Conservation (phyloP, 2,888 invertebrate species). For the Sarcophaga carnaria region DNA sequence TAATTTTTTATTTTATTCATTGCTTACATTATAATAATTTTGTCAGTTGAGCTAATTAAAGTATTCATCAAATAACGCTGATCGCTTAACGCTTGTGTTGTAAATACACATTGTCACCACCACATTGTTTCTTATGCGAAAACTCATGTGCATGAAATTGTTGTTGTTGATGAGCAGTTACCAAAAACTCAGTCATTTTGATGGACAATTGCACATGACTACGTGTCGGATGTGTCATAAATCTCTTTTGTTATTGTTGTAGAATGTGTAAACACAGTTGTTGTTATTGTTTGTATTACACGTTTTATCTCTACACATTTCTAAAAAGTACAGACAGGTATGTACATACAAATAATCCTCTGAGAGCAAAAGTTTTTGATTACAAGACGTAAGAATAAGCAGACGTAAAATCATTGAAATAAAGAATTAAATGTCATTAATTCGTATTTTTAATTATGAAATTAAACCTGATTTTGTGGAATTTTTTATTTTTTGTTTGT, state of each 20-base stretch:
- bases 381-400: background rate
- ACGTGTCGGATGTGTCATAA: background rate
- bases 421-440: background rate
- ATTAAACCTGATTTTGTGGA: constrained; percentile 6
- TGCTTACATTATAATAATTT: background rate
- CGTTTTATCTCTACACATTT: background rate
- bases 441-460: background rate
- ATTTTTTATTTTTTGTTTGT: background rate
- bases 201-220: background rate
- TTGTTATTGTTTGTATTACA: background rate
- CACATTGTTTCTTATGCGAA: background rate
- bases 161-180: background rate
- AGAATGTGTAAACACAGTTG: background rate
- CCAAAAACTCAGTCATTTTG: background rate
- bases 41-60: background rate
- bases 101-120: background rate
- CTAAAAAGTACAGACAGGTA: too few species aligned
- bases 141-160: background rate
- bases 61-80: background rate
- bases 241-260: background rate
- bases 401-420: background rate
- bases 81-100: background rate
- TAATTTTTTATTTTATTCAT: background rate
- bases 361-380: too few species aligned
- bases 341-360: too few species aligned